phyloP scores from a whole-genome alignment of 2,797 vertebrate species.

The Geotrypetes seraphini region DNA sequence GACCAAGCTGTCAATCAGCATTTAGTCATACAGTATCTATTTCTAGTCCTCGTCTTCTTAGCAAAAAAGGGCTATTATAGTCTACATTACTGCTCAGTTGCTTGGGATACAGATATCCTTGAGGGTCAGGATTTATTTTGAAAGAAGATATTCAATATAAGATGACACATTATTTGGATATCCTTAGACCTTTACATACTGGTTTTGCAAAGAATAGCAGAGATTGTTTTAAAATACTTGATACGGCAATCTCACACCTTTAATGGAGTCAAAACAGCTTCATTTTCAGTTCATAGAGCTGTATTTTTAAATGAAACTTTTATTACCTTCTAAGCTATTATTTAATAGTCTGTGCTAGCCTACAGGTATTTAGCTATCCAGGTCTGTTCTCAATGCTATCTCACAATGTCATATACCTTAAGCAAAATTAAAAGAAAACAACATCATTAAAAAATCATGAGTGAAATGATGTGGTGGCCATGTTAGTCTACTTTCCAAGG shows the following conservation, averaged over 20 bases:
- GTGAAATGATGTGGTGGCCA: no score
- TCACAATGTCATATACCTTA: no score
- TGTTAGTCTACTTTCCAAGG: no score
- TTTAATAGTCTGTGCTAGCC: no score
- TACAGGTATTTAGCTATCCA: no score
- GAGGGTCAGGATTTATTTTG: slow-evolving; percentile 61
- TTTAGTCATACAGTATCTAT: slow-evolving; percentile 67
- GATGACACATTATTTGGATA: slow-evolving; percentile 53
- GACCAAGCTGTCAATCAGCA: slow-evolving; percentile 59
- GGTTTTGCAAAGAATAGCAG: slow-evolving; percentile 35
- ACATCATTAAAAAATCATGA: no score
- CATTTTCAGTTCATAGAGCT: no score
- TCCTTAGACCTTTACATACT: slow-evolving; percentile 40
- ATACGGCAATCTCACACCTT: slow-evolving; percentile 18
- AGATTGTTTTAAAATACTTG: slow-evolving; percentile 18
- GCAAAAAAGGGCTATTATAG: slow-evolving; percentile 65
- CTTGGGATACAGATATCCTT: slow-evolving; percentile 61
- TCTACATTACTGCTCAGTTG: slow-evolving; percentile 54
- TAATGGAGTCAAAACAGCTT: slow-evolving; percentile 2
- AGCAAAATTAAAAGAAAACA: no score
- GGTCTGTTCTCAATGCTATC: no score
- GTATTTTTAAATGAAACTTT: no score
- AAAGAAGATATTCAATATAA: slow-evolving; percentile 55
- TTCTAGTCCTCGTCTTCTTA: slow-evolving; percentile 54
- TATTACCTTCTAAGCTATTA: no score